Conservation (phyloP, 37 sponge, comb jelly and placozoan species). For the Diacarnus erythraeanus region DNA sequence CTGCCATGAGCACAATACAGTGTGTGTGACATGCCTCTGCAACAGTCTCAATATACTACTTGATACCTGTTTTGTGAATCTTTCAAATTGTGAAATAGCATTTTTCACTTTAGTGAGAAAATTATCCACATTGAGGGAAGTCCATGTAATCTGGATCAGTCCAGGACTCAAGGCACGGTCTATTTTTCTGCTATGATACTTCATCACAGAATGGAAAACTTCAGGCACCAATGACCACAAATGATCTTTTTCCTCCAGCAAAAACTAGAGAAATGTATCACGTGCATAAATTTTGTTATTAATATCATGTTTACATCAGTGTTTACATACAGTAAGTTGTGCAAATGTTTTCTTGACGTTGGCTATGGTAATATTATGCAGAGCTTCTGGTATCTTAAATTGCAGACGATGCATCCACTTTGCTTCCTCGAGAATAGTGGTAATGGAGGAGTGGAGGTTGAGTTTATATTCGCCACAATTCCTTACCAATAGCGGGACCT, state of each 20-base stretch:
- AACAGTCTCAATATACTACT: not conserved
- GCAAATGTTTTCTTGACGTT: conserved; percentile 62
- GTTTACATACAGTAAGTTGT: conserved; percentile 57
- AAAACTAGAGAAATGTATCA: conserved; percentile 18
- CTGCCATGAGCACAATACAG: not conserved
- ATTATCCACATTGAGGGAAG: conserved; percentile 76
- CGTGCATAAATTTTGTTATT: not conserved
- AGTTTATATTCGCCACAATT: conserved; percentile 42
- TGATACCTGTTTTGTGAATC: conserved; percentile 63
- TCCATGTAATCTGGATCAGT: conserved; percentile 87
- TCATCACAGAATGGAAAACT: conserved; percentile 39
- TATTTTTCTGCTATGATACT: conserved; percentile 58
- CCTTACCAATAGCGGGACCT: conserved; percentile 59
- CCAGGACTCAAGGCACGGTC: conserved; percentile 79
- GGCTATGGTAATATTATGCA: conserved; percentile 40
- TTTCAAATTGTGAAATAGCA: conserved; percentile 62
- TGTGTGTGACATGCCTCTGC: not conserved
- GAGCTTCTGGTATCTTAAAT: conserved; percentile 54
- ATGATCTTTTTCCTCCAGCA: conserved; percentile 46
- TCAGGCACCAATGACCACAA: conserved; percentile 58
- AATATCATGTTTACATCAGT: not conserved
- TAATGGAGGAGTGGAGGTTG: conserved; percentile 82
- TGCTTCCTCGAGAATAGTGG: conserved; percentile 78
- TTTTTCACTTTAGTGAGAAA: conserved; percentile 46
- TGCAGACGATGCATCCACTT: conserved; percentile 83